phyloP scores from a whole-genome alignment of 2,797 vertebrate species.

The Carapus acus region DNA sequence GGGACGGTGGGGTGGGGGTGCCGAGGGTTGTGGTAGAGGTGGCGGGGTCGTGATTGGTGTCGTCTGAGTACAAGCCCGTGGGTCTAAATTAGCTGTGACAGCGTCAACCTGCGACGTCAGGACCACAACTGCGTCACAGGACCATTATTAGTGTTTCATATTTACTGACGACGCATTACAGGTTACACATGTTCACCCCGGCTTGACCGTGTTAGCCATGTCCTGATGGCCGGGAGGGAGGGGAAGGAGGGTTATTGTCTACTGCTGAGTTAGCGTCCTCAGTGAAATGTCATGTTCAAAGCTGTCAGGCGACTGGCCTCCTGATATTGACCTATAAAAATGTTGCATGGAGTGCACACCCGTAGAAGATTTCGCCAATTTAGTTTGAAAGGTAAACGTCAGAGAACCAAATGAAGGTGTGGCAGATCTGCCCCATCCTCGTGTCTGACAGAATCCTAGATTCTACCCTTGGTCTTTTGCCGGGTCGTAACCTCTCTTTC shows the following conservation, averaged over 20 bases:
- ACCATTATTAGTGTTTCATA: not conserved
- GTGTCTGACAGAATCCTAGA: too few relatives aligned
- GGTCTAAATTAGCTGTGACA: slow-evolving; percentile 1
- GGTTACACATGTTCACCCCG: not conserved
- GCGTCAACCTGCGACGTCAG: slow-evolving; percentile 19
- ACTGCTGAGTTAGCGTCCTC: not conserved
- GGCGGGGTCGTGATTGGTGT: not conserved
- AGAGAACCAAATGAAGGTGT: too few relatives aligned
- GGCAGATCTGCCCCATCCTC: too few relatives aligned
- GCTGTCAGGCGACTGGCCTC: slow-evolving; percentile 1
- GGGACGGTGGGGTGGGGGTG: too few relatives aligned
- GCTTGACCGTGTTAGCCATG: not conserved
- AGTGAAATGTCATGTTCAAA: slow-evolving; percentile 4
- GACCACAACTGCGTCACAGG: not conserved
- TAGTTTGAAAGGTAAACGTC: too few relatives aligned
- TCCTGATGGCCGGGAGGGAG: not conserved
- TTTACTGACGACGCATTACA: slow-evolving; percentile 2
- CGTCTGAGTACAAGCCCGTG: not conserved
- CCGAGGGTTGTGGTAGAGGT: too few relatives aligned
- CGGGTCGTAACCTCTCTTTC: too few relatives aligned
- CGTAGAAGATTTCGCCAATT: too few relatives aligned
- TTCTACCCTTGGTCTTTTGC: too few relatives aligned
- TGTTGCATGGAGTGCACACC: too few relatives aligned
- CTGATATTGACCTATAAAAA: too few relatives aligned
- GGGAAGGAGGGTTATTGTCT: not conserved